Evolutionary conservation across 2,888 invertebrate species (phyloP).

Genomic region (Cynaeus angustus): DNA sequence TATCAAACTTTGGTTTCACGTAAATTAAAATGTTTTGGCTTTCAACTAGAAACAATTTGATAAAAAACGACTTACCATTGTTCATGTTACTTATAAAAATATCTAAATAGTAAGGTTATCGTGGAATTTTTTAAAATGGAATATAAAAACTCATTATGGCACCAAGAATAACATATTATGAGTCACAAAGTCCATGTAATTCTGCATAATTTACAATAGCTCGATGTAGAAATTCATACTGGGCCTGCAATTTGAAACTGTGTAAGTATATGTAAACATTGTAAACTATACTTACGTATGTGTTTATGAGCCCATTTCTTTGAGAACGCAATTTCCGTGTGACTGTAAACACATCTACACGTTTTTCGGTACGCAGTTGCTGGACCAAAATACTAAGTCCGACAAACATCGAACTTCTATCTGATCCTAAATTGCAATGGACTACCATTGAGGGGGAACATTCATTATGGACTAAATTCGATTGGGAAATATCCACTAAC

Average conservation of each 20-base stretch:
- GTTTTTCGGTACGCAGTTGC: slow-evolving; percentile 87
- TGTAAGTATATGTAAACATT: neutral
- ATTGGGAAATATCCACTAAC: slow-evolving; percentile 84
- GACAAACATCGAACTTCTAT: slow-evolving; percentile 92
- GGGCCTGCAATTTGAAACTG: slow-evolving; percentile 77
- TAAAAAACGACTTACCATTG: slow-evolving; percentile 58
- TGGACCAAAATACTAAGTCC: slow-evolving; percentile 90
- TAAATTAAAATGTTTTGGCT: slow-evolving; percentile 57
- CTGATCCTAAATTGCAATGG: slow-evolving; percentile 91
- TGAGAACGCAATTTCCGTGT: slow-evolving; percentile 90
- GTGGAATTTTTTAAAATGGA: slow-evolving; percentile 62
- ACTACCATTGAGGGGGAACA: slow-evolving; percentile 84
- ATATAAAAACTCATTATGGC: slow-evolving; percentile 61
- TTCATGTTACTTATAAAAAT: slow-evolving; percentile 62
- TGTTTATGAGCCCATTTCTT: slow-evolving; percentile 87
- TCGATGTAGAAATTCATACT: slow-evolving; percentile 94
- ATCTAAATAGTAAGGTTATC: slow-evolving; percentile 62
- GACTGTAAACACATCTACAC: slow-evolving; percentile 90
- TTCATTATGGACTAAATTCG: slow-evolving; percentile 72
- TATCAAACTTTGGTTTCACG: slow-evolving; percentile 49
- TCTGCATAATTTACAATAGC: slow-evolving; percentile 93
- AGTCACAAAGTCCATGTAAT: slow-evolving; percentile 84
- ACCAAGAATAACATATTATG: slow-evolving; percentile 61
- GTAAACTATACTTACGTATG: slow-evolving; percentile 78
- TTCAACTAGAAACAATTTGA: slow-evolving; percentile 59